Conservation (phyloP, 2,113 vertebrate species). For the Daboia siamensis region DNA sequence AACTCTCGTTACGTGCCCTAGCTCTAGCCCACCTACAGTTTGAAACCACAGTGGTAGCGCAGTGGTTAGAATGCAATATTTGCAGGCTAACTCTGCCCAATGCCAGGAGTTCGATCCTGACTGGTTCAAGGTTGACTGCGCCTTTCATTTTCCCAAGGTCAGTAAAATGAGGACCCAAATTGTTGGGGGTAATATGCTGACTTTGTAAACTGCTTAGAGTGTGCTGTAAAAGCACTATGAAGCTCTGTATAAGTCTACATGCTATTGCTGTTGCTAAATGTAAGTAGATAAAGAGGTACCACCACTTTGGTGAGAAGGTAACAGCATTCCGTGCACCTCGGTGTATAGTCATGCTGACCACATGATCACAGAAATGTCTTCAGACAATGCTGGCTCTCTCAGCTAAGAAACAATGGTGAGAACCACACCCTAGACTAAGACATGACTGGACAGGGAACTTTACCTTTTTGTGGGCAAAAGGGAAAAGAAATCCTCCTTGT, state of each 20-base stretch:
- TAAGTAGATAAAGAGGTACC: background rate
- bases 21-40: background rate
- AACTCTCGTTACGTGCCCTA: background rate
- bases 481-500: slow-evolving; percentile 32
- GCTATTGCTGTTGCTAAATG: background rate
- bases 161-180: background rate
- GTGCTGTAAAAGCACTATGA: background rate
- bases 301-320: no score
- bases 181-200: background rate
- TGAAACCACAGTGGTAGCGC: background rate
- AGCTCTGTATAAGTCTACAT: background rate
- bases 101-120: background rate
- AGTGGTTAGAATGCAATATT: no score
- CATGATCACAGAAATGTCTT: background rate
- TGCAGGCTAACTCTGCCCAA: background rate
- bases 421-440: background rate
- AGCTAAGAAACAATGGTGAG: background rate
- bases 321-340: background rate
- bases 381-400: background rate
- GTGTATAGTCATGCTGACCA: background rate
- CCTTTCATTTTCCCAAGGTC: background rate
- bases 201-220: background rate
- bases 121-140: background rate
- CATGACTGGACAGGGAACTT: background rate
- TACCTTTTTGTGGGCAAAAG: background rate